phyloP scores from a whole-genome alignment of 2,113 vertebrate species.

The Zosterops borbonicus region DNA sequence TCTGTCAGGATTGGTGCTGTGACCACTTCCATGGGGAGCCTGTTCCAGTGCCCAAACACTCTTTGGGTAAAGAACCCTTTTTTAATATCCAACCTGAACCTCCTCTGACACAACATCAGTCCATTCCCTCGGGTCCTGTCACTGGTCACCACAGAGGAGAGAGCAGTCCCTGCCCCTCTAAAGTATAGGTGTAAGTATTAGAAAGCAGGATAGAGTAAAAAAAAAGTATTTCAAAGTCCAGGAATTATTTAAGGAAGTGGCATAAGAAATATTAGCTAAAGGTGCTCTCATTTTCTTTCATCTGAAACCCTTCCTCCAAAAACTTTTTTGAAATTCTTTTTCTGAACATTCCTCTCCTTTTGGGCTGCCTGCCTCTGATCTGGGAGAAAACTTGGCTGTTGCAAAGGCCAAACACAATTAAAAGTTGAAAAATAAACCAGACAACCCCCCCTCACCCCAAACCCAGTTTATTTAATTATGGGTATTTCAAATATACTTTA shows the following conservation, averaged over 20 bases:
- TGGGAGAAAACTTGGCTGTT: neutral
- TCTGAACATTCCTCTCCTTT: neutral
- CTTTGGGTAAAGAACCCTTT: neutral
- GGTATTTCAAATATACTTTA: neutral
- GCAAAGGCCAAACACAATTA: neutral
- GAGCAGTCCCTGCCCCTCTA: neutral
- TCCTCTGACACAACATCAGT: neutral
- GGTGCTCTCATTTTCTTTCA: neutral
- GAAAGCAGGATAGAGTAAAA: neutral
- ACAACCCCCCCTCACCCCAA: accelerated
- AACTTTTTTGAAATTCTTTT: neutral
- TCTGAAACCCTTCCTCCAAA: neutral
- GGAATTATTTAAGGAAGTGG: neutral
- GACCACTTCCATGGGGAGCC: neutral
- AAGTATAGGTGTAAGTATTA: neutral
- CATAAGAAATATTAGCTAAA: neutral
- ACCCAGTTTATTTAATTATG: neutral
- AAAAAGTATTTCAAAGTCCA: neutral
- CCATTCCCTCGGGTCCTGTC: neutral
- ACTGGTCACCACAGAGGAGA: neutral
- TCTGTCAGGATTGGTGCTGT: neutral
- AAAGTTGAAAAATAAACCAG: neutral
- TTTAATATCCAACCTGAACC: neutral
- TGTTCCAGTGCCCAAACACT: neutral
- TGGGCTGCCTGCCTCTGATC: neutral